phyloP scores from a whole-genome alignment of 2,888 invertebrate species.

The Habrosyne pyritoides region DNA sequence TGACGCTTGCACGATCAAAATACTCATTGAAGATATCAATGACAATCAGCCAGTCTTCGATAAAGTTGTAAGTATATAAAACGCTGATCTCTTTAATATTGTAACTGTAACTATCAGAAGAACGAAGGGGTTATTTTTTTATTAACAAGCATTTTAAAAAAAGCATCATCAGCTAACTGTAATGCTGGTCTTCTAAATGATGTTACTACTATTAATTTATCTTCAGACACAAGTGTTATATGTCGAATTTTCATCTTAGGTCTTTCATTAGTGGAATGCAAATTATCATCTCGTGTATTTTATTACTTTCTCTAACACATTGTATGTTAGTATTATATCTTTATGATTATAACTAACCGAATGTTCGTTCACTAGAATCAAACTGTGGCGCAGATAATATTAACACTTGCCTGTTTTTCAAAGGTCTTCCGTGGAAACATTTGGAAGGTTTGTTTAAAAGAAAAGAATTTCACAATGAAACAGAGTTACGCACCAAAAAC shows the following conservation, averaged over 20 bases:
- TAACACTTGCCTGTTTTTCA: constrained; percentile 78
- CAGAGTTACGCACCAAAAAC: constrained; percentile 65
- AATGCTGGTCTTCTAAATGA: neutral
- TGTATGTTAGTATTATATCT: constrained; percentile 23
- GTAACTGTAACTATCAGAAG: constrained; percentile 16
- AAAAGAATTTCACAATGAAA: constrained; percentile 73
- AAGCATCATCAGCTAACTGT: neutral
- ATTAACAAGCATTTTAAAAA: neutral
- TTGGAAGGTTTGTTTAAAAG: constrained; percentile 86
- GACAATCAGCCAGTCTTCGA: constrained; percentile 94
- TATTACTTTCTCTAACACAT: constrained; percentile 11
- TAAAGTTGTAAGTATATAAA: constrained; percentile 86
- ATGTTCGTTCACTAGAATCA: constrained; percentile 61
- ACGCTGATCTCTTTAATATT: neutral
- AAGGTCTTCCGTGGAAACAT: constrained; percentile 87
- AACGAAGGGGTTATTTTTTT: constrained; percentile 8
- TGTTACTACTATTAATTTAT: neutral
- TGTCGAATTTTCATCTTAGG: neutral
- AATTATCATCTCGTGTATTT: neutral
- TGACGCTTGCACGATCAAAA: constrained; percentile 96
- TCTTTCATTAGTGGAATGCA: neutral
- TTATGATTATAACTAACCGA: constrained; percentile 45
- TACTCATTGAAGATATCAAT: constrained; percentile 95
- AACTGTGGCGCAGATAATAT: constrained; percentile 72
- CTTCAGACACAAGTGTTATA: neutral